These are phyloP conservation scores for Osedax frankpressi DNA, from an alignment of 2,888 invertebrate genomes.

Conservation along the genomic window DNA sequence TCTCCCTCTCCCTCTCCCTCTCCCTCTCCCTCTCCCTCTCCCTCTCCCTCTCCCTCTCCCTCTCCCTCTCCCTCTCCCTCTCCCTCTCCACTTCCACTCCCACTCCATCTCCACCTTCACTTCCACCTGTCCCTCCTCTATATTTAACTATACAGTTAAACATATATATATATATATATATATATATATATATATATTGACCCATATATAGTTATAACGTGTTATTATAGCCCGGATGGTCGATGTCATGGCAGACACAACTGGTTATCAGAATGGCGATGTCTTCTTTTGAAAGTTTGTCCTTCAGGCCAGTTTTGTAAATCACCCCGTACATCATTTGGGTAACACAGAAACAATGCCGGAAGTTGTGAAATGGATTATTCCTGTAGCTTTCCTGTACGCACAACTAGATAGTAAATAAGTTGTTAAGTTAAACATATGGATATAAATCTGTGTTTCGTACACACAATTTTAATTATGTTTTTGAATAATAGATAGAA, in stretches of 20 bases:
- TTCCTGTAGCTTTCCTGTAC: constrained; percentile 58
- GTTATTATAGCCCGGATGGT: constrained; percentile 46
- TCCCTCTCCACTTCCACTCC: too few relatives aligned
- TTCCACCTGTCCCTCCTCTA: background rate
- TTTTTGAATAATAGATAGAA: too few relatives aligned
- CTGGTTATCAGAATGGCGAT: constrained; percentile 50
- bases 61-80: background rate
- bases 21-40: background rate
- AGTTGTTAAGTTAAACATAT: too few relatives aligned
- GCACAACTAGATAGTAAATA: too few relatives aligned
- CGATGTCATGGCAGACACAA: constrained; percentile 45
- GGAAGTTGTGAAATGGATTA: constrained; percentile 74
- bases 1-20: constrained; percentile 8
- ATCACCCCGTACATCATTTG: constrained; percentile 61
- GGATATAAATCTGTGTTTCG: background rate
- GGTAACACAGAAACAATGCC: constrained; percentile 72
- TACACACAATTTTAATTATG: too few relatives aligned
- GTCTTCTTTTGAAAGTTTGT: constrained; percentile 38
- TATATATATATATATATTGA: too few relatives aligned
- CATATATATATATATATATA: background rate
- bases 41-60: constrained; percentile 3
- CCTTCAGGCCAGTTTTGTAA: constrained; percentile 41
- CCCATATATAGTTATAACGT: too few relatives aligned
- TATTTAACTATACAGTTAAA: background rate
- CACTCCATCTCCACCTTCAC: background rate